Conservation (phyloP, 2,888 invertebrate species). For the Anticlea derivata region DNA sequence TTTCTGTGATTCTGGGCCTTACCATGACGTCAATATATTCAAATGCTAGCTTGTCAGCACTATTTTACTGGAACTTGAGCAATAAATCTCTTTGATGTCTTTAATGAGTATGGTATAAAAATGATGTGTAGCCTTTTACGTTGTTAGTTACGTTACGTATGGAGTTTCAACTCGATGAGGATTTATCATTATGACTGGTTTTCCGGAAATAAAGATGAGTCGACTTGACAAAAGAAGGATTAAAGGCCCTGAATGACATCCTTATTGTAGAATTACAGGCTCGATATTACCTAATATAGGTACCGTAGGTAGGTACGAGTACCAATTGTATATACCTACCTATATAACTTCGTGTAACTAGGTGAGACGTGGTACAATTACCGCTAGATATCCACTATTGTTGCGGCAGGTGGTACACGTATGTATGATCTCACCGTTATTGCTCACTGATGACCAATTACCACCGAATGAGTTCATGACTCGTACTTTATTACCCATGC, state of each 20-base stretch:
- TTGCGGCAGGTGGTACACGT: slow-evolving; percentile 47
- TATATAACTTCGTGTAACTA: neutral
- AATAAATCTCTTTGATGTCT: too few species aligned
- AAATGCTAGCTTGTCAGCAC: too few species aligned
- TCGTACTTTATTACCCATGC: slow-evolving; percentile 44
- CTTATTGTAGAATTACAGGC: neutral
- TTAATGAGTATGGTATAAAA: too few species aligned
- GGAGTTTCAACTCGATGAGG: slow-evolving; percentile 1
- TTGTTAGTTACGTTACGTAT: neutral
- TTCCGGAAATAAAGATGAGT: slow-evolving; percentile 22
- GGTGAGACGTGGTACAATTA: slow-evolving; percentile 33
- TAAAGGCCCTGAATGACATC: neutral
- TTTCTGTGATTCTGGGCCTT: too few species aligned
- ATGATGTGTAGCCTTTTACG: too few species aligned
- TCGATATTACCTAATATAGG: too few species aligned
- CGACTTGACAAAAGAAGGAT: slow-evolving; percentile 8
- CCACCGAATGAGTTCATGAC: slow-evolving; percentile 64
- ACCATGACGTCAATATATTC: too few species aligned
- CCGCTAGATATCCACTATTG: slow-evolving; percentile 49
- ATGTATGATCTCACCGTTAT: slow-evolving; percentile 73
- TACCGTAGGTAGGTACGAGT: too few species aligned
- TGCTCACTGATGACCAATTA: slow-evolving; percentile 75
- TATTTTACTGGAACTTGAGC: too few species aligned
- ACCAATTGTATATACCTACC: neutral
- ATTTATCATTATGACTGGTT: slow-evolving; percentile 19